phyloP scores from a whole-genome alignment of 1,140 invertebrate genomes.

The Pogonomyrmex barbatus region DNA sequence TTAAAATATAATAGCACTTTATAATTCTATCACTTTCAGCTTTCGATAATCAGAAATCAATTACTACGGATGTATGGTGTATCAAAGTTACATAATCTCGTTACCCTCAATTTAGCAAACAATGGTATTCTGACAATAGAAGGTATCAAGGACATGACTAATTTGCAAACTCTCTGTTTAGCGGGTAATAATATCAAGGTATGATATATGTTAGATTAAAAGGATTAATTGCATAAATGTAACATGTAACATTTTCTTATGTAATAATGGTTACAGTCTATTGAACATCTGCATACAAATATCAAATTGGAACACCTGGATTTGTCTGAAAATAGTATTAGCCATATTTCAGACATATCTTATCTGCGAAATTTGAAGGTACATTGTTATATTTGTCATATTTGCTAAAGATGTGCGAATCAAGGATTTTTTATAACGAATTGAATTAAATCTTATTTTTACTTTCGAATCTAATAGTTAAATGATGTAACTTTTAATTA shows the following conservation, averaged over 20 bases:
- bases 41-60: constrained; percentile 94
- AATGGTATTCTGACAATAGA: constrained; percentile 96
- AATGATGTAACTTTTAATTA: too few species aligned
- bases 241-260: constrained; percentile 24
- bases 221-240: constrained; percentile 10
- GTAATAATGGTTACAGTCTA: constrained; percentile 90
- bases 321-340: constrained; percentile 95
- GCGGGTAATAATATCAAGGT: constrained; percentile 92
- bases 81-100: constrained; percentile 91
- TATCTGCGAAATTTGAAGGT: constrained; percentile 93
- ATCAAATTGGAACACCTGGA: constrained; percentile 93
- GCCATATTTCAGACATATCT: constrained; percentile 93
- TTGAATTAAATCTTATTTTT: too few species aligned
- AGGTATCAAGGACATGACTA: constrained; percentile 93
- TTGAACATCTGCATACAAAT: constrained; percentile 94
- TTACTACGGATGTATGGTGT: constrained; percentile 95
- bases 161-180: constrained; percentile 92
- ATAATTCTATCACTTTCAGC: constrained; percentile 86
- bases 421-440: too few species aligned
- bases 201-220: constrained; percentile 48
- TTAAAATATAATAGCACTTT: background rate
- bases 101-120: constrained; percentile 93
- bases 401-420: too few species aligned
- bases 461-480: too few species aligned
- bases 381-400: constrained; percentile 62